Conservation (phyloP, 92 coral and sea anemone genomes). For the Scolanthus callimorphus region DNA sequence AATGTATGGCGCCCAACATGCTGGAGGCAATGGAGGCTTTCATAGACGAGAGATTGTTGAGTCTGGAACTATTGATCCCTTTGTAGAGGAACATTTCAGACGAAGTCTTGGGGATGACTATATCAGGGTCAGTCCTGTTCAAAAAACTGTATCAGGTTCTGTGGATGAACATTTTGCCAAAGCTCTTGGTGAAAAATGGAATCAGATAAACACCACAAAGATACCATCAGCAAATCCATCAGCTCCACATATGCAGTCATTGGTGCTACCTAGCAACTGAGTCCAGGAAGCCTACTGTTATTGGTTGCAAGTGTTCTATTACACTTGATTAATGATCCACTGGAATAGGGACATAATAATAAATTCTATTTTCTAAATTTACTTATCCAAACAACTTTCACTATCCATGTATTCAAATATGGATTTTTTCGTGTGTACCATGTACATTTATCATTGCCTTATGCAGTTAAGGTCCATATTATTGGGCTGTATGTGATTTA, state of each 20-base stretch:
- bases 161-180: conserved; percentile 99
- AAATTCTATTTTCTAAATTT: too few species aligned
- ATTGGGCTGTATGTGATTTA: too few species aligned
- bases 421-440: too few species aligned
- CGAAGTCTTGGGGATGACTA: conserved; percentile 96
- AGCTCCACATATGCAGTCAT: conserved; percentile 63
- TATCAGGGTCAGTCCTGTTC: conserved; percentile 74
- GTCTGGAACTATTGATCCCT: conserved; percentile 85
- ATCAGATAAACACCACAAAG: conserved; percentile 61
- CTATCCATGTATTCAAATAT: too few species aligned
- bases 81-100: conserved; percentile 98
- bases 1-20: conserved; percentile 41
- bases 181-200: conserved; percentile 93
- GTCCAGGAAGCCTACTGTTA: too few species aligned
- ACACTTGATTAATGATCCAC: too few species aligned
- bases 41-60: conserved; percentile 82
- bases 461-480: too few species aligned
- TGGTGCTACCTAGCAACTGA: conserved; percentile 73
- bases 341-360: too few species aligned
- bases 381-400: too few species aligned
- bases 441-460: too few species aligned
- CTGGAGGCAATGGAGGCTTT: conserved; percentile 45
- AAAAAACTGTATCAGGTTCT: conserved; percentile 80
- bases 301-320: too few species aligned
- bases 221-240: conserved; percentile 34